Base-by-base conservation (phyloP, 2,888 invertebrate genomes). In the Leuctra nigra region DNA sequence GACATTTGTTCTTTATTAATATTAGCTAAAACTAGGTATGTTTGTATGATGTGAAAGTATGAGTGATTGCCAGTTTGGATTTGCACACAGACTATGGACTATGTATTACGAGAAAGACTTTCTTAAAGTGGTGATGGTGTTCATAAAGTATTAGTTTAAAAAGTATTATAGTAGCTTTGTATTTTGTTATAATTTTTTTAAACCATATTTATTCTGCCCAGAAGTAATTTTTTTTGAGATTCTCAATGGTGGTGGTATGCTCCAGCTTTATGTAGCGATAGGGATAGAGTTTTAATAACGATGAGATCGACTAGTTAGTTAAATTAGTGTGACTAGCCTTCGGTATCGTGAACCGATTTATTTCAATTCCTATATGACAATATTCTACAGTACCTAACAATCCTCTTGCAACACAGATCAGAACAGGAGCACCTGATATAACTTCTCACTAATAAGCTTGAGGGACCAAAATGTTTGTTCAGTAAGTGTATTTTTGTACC, bases 401-500 rank as follows among this genome's bases (percentile, higher is more conserved):
- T n/a, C 18, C 52, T 52, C 56, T 56, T 44, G 20, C 39, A 22
- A 20, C 13, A 18, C 4, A 3, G 4, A 22, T 6, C 44, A 44
- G 44, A 44, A 44, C 11, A 23, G 44, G 35, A 50, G 35, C 50
- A 35, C 35, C 50, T 50, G 48, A 29, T 46, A 36, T 55, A 25
- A 55, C 24, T 50, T 48, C 39, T 50, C 39, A 55, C 55, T 55
- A 59, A 56, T 23, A 29, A 59, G 59, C 56, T 56, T 54, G 59
- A 56, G 59, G 59, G 59, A 59, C 59, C 59, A 59, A 59, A 54
- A 54, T 24, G 36, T 48, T 55, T 33, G 48, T 48, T 16, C 29
- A 24, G 33, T 35, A 55, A 22, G 7, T 55, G 11, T 47, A 46
- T 22, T 55, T 55, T 35, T 35, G 35, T 48, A 50, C 55, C 16